Evolutionary conservation across 2,888 invertebrate genomes (phyloP), one percentile per base, ranked within the genome.

Genomic region (Andrena camellia): DNA sequence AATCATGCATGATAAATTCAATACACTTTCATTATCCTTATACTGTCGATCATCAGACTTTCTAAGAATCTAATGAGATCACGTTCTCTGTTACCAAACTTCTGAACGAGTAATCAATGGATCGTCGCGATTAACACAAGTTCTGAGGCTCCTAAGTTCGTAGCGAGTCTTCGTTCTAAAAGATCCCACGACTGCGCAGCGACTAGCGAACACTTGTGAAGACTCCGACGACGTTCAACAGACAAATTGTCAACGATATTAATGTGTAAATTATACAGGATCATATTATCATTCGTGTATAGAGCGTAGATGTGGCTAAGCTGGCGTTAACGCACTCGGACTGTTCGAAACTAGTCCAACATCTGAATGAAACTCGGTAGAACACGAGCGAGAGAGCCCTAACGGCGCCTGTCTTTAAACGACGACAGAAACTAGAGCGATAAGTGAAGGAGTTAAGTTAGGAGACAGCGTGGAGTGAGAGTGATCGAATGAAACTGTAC

Each of bases 261-360:
- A 69, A 72, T 86, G 83, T 85, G 83, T 88, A 86, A 86, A 88
- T 88, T 80, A 83, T 84, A 82, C 74, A 72, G 64, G 72, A 81
- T 82, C 77, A 74, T 86, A 80, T 42, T 83, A 82, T 84, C 84
- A 88, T 81, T 83, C 83, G 83, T 89, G 87, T 84, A 89, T 87
- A 87, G 83, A 69, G 35, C 74, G 79, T 84, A 82, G 82, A 57
- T 79, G 79, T 64, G 73, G 67, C 70, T 35, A 70, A 57, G 26
- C 63, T 59, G 63, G 48, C 77, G 74, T 76, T 78, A 78, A 35
- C 54, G 69, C 23, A 52, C 50, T 66, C n/a, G 10, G 75, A 50
- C 29, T 35, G 72, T 81, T 86, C 59, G 57, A 83, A 60, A 70
- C 75, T 75, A 72, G 67, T 85, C 79, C 59, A 63, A 67, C 68